Base-by-base conservation (phyloP, 1,140 invertebrate genomes). In the Chlorops oryzae region DNA sequence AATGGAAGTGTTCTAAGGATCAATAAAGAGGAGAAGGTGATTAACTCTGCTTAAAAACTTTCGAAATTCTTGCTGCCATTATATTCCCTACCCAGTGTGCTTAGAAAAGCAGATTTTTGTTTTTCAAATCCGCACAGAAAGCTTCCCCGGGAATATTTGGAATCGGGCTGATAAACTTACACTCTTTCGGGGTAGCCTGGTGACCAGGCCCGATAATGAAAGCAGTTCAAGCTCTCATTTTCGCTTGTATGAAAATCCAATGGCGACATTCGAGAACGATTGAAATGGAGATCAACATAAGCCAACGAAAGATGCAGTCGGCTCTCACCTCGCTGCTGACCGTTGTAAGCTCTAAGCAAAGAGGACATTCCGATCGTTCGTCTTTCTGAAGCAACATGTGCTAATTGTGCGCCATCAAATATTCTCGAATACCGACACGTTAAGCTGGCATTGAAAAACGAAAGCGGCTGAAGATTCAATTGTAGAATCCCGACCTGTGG, bases 141-240 rank as follows among this genome's bases (percentile, higher is more conserved):
- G n/a, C n/a, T n/a, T n/a, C n/a, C n/a, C n/a, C n/a, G n/a, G n/a
- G n/a, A n/a, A n/a, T n/a, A n/a, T n/a, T n/a, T n/a, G n/a, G n/a
- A n/a, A n/a, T n/a, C n/a, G n/a, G n/a, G n/a, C 13, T 2, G 13
- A 21, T 15, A 27, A 9, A 38, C 51, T 32, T 42, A 65, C 58
- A 38, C 38, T 1, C 40, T 15, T 2, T 48, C 51, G 0, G 68
- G 68, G 56, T 68, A 53, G 2, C 57, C 53, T 3, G 48, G 38
- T 27, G 59, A 56, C 64, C 67, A 71, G n/a, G 67, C 68, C n/a
- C 60, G 50, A 47, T 61, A 70, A 2, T 59, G 34, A 42, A 70
- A 70, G 40, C 68, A 70, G 5, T 49, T 23, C 13, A 70, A 41
- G 9, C 55, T 62, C 23, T 70, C 63, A 3, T 54, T 35, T 32